Base-by-base conservation (phyloP, 2,113 vertebrate genomes). In the Eudorcas thomsonii region DNA sequence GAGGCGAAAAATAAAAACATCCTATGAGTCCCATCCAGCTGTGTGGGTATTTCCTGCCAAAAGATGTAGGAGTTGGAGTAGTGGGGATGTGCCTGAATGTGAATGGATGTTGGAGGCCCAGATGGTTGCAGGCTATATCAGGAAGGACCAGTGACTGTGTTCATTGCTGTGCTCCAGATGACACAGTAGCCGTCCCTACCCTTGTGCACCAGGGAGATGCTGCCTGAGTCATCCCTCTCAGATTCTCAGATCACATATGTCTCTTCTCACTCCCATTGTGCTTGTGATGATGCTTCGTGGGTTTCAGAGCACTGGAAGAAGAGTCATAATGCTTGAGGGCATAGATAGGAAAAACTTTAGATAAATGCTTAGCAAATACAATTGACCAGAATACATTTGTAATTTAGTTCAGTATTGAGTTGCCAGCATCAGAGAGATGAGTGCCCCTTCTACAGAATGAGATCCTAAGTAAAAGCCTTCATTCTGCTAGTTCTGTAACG, bases 1-100 rank as follows among this genome's bases (percentile, higher is more conserved):
- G 93, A 98, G 92, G 71, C 86, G 88, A 97, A 95, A 96, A 96
- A 77, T 30, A 78, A 97, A 98, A 97, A 88, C 91, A 91, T 74
- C 93, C 52, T 97, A 52, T 88, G 89, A 96, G 77, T 94, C 71
- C 59, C 89, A 82, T 97, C 96, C 98, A 98, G 98, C 96, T 98
- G 98, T 97, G 96, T 91, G 71, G 39, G 14, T 96, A 88, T 96
- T 96, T 97, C 83, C 59, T 97, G 97, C 95, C 97, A 96, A 91
- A 90, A 96, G 85, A 94, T 92, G 92, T 96, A 86, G 97, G 98
- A 95, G 98, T 97, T 59, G 67, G 57, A 83, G 50, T 89, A 62
- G 80, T 83, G 43, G 43, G 55, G 77, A 82, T 52, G 90, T 59
- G 39, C 36, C 2, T 45, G 92, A 88, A 60, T 94, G 92, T 59